Conservation (phyloP, 2,888 invertebrate species). For the Limenitis camilla region DNA sequence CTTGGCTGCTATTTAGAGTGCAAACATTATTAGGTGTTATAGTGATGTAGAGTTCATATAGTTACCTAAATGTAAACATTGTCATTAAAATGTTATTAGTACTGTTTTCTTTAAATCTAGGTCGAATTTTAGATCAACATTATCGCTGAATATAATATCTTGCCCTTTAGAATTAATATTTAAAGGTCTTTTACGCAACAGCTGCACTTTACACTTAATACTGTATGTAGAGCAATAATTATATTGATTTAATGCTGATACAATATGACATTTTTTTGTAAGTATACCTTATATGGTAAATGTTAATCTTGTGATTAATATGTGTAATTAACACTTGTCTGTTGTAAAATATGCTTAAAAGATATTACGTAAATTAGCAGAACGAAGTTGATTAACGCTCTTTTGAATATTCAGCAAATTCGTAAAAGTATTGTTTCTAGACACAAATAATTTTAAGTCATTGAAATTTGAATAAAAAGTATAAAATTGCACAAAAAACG, state of each 20-base stretch:
- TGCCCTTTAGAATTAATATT: constrained; percentile 12
- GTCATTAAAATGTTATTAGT: too few species aligned
- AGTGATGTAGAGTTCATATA: too few species aligned
- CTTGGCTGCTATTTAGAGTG: too few species aligned
- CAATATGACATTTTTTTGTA: constrained; percentile 7
- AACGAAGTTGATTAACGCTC: not conserved
- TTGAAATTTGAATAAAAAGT: too few species aligned
- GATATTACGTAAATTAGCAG: not conserved
- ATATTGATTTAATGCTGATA: constrained; percentile 7
- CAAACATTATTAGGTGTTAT: too few species aligned
- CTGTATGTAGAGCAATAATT: constrained; percentile 3
- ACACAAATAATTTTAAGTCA: too few species aligned
- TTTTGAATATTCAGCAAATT: not conserved
- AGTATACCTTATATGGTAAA: constrained; percentile 1
- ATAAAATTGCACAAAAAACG: too few species aligned
- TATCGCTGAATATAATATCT: constrained; percentile 7
- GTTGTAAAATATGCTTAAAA: not conserved
- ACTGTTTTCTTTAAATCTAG: too few species aligned
- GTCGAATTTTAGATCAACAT: not conserved
- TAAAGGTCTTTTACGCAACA: constrained; percentile 16
- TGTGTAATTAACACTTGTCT: not conserved
- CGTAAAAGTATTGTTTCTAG: too few species aligned
- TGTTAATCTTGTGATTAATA: constrained; percentile 1
- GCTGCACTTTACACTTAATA: constrained; percentile 10
- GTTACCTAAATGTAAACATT: too few species aligned